These are phyloP conservation scores for Diarsia dahlii DNA, from an alignment of 2,888 invertebrate species.

Conservation along the genomic window DNA sequence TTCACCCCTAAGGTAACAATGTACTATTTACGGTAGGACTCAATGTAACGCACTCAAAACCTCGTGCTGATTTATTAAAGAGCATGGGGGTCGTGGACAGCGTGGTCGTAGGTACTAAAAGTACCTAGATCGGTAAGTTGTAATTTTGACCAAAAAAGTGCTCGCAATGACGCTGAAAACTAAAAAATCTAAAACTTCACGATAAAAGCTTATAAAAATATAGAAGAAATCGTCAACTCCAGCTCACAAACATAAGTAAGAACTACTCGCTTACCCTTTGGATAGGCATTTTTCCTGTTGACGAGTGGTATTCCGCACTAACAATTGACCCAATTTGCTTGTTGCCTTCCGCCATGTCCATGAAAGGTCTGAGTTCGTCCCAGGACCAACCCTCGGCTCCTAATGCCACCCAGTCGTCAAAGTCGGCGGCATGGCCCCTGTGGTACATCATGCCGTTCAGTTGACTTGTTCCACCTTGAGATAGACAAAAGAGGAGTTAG, in stretches of 20 bases:
- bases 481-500: not conserved
- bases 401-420: conserved; percentile 92
- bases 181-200: too few relatives aligned
- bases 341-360: conserved; percentile 92
- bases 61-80: too few relatives aligned
- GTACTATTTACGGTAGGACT: too few relatives aligned
- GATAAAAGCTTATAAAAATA: too few relatives aligned
- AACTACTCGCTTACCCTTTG: conserved; percentile 76
- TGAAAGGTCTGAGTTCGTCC: conserved; percentile 92
- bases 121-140: too few relatives aligned
- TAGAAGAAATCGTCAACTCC: not conserved
- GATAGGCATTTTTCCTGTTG: conserved; percentile 90
- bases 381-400: conserved; percentile 94
- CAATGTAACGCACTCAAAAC: too few relatives aligned
- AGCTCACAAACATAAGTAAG: not conserved
- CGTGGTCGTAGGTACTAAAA: too few relatives aligned
- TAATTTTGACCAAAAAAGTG: too few relatives aligned
- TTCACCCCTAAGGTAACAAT: too few relatives aligned
- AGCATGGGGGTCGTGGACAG: too few relatives aligned
- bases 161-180: too few relatives aligned
- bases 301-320: conserved; percentile 88
- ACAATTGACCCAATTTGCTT: conserved; percentile 90
- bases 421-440: conserved; percentile 93
- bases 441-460: conserved; percentile 96
- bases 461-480: conserved; percentile 92